Evolutionary conservation across 2,113 vertebrate genomes (phyloP), one percentile per base, ranked within the genome.

Genomic region (Gasterosteus nipponicus): DNA sequence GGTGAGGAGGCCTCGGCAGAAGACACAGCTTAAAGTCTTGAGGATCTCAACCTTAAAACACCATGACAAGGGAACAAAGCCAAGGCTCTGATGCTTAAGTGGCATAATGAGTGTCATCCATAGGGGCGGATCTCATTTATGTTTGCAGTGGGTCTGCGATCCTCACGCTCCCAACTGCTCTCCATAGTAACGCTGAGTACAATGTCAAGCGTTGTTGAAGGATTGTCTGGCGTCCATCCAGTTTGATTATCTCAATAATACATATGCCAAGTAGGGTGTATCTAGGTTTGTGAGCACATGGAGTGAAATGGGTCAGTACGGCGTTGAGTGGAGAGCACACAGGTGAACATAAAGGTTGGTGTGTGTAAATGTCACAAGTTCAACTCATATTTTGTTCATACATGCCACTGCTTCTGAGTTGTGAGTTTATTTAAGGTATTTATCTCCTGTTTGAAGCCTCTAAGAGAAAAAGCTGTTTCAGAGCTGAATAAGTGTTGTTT

Each of bases 1-100:
- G 86, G 77, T 84, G 82, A 83, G 75, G 76, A 80, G 77, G 57
- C 65, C 67, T 77, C n/a, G 9, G 78, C 69, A 78, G 68, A 78
- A 85, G 78, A 86, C 73, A 74, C 57, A 41, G 59, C 47, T 77
- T 72, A 60, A 16, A 10, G 78, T 86, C 61, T 44, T 47, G 64
- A 76, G 81, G 84, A 88, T 89, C 83, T 87, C 51, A 81, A 38
- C 61, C 76, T 57, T 80, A 83, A 88, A 88, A 73, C 79, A 51
- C 58, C 69, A 63, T 82, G 86, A 92, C 86, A 87, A 74, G 72
- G 44, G 74, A 82, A 85, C 75, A 92, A 91, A 89, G 82, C 66
- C 56, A 9, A 22, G 22, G 73, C 76, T 86, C 62, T 87, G 75
- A 83, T 85, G 72, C 65, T 57, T 86, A 77, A 91, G 80, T 77